Base-by-base conservation (phyloP, 2,888 invertebrate genomes). In the Baccha elongata region DNA sequence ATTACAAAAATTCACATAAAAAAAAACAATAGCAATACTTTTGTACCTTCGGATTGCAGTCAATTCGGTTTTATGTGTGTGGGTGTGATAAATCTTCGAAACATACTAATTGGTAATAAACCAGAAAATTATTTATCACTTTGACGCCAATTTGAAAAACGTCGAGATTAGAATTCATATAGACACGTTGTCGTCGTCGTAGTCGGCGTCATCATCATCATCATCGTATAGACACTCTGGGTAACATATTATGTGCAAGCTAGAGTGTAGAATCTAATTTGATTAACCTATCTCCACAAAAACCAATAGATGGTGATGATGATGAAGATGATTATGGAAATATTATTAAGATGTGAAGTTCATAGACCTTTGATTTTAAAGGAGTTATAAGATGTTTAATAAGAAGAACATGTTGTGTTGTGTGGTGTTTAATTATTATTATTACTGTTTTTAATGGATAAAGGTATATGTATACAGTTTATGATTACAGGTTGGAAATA, bases 81-180 rank as follows among this genome's bases (percentile, higher is more conserved):
- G n/a, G 8, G 23, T 35, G 53, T 21, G 55, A 50, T 69, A 58
- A 58, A 75, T 75, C 50, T 42, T 15, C 19, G 26, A 55, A 26
- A 64, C 32, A 67, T 71, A 23, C 48, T 83, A 83, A 76, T 83
- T 76, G 71, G 44, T 62, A 71, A 52, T 81, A 75, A 81, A 67
- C 32, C 52, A 35, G 46, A 67, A 60, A 46, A 81, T 75, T 67
- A 72, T 75, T 76, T 75, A 81, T 81, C 81, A 81, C 81, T 67
- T 58, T 71, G 71, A 60, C 53, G 73, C 44, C 21, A 15, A 58
- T 29, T 17, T 44, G 60, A 60, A 44, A 44, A 44, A n/a, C 29
- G 23, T 44, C 26, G n/a, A 29, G 29, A 55, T 55, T 55, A 5
- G 2, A 40, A 40, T 40, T 11, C 37, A 15, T 55, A 40, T 15